phyloP scores from a whole-genome alignment of 2,888 invertebrate species.

The Protodeltote pygarga region DNA sequence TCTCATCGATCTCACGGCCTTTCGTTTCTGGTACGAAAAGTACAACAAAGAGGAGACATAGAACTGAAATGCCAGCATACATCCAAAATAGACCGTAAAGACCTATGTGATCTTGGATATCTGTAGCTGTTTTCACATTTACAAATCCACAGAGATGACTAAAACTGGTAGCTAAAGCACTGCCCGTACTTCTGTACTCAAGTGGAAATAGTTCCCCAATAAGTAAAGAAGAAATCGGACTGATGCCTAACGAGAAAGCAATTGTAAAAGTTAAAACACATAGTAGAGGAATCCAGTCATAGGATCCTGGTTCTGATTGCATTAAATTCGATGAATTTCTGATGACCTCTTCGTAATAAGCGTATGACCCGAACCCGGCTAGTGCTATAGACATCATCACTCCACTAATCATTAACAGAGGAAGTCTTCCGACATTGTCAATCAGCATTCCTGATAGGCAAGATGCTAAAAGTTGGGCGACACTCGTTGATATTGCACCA shows the following conservation, averaged over 20 bases:
- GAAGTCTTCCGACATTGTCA: constrained; percentile 94
- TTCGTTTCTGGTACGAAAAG: constrained; percentile 96
- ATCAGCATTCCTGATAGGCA: constrained; percentile 93
- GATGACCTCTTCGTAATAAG: constrained; percentile 91
- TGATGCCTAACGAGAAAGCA: constrained; percentile 93
- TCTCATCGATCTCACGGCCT: constrained; percentile 95
- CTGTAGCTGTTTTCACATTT: constrained; percentile 93
- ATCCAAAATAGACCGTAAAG: constrained; percentile 95
- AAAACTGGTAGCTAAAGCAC: constrained; percentile 91
- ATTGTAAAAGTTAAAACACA: constrained; percentile 94
- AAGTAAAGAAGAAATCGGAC: constrained; percentile 91
- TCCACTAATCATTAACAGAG: constrained; percentile 93
- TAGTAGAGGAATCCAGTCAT: constrained; percentile 94
- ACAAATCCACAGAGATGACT: constrained; percentile 95
- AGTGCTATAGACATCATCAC: constrained; percentile 94
- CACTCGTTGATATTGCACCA: constrained; percentile 93
- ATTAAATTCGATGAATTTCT: constrained; percentile 68
- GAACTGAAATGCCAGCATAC: constrained; percentile 93
- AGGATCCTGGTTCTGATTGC: constrained; percentile 81
- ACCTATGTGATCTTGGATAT: constrained; percentile 91
- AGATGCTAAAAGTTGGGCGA: constrained; percentile 94
- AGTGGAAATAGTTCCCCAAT: constrained; percentile 91
- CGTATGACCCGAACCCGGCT: constrained; percentile 93
- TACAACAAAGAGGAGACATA: constrained; percentile 93
- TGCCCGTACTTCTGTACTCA: constrained; percentile 90